These are phyloP conservation scores for Lepidurus couesii DNA, from an alignment of 1,140 invertebrate genomes.

Conservation along the genomic window DNA sequence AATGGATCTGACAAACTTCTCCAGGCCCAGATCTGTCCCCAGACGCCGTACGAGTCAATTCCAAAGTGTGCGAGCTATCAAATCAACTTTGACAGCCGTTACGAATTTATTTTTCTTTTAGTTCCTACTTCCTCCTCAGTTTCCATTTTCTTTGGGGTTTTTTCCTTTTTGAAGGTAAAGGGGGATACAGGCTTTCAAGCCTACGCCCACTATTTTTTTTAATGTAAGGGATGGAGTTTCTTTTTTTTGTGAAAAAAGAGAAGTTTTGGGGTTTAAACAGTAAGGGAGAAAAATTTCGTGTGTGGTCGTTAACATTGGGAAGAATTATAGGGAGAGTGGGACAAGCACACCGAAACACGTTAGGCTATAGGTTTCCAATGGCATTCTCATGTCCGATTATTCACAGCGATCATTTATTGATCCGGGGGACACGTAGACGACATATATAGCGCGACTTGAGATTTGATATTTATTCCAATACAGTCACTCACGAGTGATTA, in stretches of 20 bases:
- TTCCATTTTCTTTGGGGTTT: too few species aligned
- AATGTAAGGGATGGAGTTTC: too few species aligned
- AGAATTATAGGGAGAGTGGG: neutral
- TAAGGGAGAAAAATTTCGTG: neutral
- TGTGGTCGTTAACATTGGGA: neutral
- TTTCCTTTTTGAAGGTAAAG: too few species aligned
- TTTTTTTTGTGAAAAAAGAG: too few species aligned
- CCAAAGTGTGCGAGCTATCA: conserved; percentile 18
- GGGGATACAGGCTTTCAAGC: too few species aligned
- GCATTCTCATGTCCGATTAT: conserved; percentile 11
- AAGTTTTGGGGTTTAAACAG: neutral
- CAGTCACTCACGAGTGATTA: conserved; percentile 8
- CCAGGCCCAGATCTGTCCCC: conserved; percentile 16
- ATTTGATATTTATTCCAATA: neutral
- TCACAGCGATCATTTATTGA: conserved; percentile 11
- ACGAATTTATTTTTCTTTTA: neutral
- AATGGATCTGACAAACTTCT: conserved; percentile 11
- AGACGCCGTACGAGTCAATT: neutral
- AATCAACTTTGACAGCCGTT: neutral
- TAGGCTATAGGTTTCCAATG: conserved; percentile 5
- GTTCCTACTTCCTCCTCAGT: too few species aligned
- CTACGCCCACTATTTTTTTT: too few species aligned
- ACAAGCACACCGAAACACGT: neutral
- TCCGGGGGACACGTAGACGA: neutral
- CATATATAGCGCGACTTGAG: neutral